Base-by-base conservation (phyloP, 2,113 vertebrate genomes). In the Chaenocephalus aceratus region DNA sequence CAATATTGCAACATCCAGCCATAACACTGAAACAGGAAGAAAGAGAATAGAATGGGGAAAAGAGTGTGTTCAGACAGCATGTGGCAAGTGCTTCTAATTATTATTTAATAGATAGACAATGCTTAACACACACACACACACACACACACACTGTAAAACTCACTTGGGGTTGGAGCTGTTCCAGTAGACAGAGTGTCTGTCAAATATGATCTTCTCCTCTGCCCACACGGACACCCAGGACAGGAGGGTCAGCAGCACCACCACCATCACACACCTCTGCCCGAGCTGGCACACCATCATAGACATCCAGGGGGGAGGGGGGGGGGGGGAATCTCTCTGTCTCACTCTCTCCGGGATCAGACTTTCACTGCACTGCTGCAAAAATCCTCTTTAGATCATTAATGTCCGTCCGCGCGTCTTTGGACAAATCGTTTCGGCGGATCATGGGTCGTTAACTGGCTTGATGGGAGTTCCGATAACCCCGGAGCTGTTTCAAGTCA, bases 101-200 rank as follows among this genome's bases (percentile, higher is more conserved):
- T 68, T 41, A 41, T 77, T 65, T 57, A 60, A n/a, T 34, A 51
- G 4, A 63, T 13, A 36, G 41, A 77, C 48, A 72, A 16, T 45
- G 4, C 7, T 8, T 41, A 60, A 30, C 45, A 44, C 68, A 51
- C 30, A 49, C 69, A 34, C 13, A 69, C 63, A 71, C 67, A 62
- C 62, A 62, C 13, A 69, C 63, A 71, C 67, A 62, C 62, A 62
- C 4, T 53, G 15, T 15, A 54, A 26, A 26, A 91, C 94, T 92
- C 79, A 95, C 95, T 94, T 95, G 91, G 94, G 91, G 69, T 95
- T 95, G 71, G 95, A 94, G 89, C 94, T 95, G 94, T 95, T 95
- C 95, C 95, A 95, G 92, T 95, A 95, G 79, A 95, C 95, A 13
- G 94, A 86, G 74, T 95, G 94, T 89, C 94, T 89, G 86, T 95